Evolutionary conservation across 2,888 invertebrate genomes (phyloP), one percentile per base, ranked within the genome.

Genomic region (Microdon myrmicae): DNA sequence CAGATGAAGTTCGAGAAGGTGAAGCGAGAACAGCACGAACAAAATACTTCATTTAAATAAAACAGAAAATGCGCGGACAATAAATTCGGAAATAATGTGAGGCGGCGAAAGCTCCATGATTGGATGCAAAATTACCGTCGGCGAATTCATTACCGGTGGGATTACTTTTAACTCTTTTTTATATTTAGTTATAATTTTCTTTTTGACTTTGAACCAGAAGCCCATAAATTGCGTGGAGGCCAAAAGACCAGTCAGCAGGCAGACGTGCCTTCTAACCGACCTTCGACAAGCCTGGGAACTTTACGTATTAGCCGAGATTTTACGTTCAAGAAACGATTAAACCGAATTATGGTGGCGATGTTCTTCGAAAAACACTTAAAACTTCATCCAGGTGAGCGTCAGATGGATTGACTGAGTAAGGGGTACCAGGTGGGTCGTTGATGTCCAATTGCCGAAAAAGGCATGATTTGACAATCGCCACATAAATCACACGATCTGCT

Each of bases 401-500:
- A n/a, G n/a, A n/a, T n/a, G n/a, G n/a, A n/a, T n/a, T n/a, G n/a
- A n/a, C n/a, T n/a, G n/a, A n/a, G n/a, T n/a, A 34, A 9, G 17
- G 16, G 20, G 16, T 38, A 19, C 9, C 34, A 22, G 13, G 12
- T 17, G 14, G 25, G 10, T 20, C 37, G 10, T 10, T 19, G 17
- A 45, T 29, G 39, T 51, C 56, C 19, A 43, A 47, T 58, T n/a
- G n/a, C 64, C 58, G 58, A 64, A 64, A 37, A 64, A 64, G 64
- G 64, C 51, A 64, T 64, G 64, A 64, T 64, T 64, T 43, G 51
- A 56, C 43, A 58, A 64, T 64, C 58, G 58, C 56, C 64, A 64
- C 58, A 64, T 64, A 64, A 64, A 64, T 64, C 64, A 64, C 58
- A 53, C 56, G 51, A 64, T 64, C 58, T 45, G 20, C 34, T 22